Evolutionary conservation across 2,113 vertebrate genomes (phyloP).

Genomic region (Sigmodon hispidus): DNA sequence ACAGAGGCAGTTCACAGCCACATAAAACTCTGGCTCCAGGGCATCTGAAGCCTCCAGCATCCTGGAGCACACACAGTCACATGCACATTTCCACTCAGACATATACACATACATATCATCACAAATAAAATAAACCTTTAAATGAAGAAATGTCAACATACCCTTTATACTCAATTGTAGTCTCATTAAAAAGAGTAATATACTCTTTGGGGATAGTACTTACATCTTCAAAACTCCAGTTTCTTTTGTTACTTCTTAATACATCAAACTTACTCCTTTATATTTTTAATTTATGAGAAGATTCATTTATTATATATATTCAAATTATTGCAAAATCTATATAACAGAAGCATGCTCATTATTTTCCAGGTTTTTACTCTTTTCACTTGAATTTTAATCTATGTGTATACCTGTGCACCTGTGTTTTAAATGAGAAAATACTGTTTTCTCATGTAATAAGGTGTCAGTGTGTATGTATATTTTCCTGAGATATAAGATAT

Average conservation of each 20-base stretch:
- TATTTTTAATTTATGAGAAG: slow-evolving; percentile 18
- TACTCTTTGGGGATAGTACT: not conserved
- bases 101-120: not conserved
- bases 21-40: not conserved
- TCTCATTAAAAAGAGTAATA: not conserved
- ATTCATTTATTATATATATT: not conserved
- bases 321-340: not conserved
- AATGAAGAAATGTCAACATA: not conserved
- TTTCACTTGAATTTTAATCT: slow-evolving; percentile 1
- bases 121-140: not conserved
- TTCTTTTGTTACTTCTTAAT: not conserved
- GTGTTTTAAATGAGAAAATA: not conserved
- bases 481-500: not conserved
- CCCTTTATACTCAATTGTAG: not conserved
- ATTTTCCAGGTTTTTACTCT: not conserved
- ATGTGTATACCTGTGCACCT: not conserved
- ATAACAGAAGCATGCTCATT: not conserved
- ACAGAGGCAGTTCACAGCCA: not conserved
- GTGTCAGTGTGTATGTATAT: not conserved
- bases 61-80: not conserved
- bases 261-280: slow-evolving; percentile 11
- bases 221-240: not conserved
- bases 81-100: not conserved
- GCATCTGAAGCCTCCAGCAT: not conserved
- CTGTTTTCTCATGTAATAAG: slow-evolving; percentile 1